Evolutionary conservation across 2,888 invertebrate species (phyloP).

Genomic region (Lepidochitona cinerea): DNA sequence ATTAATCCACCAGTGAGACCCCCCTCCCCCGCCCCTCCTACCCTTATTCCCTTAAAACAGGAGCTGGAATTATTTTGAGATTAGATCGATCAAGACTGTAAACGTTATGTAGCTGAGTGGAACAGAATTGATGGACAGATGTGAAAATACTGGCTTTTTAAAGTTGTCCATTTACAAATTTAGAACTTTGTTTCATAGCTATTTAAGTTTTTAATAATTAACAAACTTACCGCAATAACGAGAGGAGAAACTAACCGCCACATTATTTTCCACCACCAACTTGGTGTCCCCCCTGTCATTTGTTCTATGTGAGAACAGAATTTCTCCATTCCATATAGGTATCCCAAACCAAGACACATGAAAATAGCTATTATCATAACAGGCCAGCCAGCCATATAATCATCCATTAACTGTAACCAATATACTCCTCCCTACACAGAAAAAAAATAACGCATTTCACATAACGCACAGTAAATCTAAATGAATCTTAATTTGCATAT

Average conservation of each 20-base stretch:
- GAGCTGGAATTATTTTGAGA: too few species aligned
- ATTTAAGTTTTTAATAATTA: not conserved
- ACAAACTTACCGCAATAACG: constrained; percentile 53
- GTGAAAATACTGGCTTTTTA: too few species aligned
- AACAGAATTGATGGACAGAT: too few species aligned
- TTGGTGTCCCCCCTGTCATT: constrained; percentile 54
- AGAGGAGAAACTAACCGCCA: constrained; percentile 57
- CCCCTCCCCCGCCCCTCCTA: too few species aligned
- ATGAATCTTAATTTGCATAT: too few species aligned
- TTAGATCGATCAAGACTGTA: too few species aligned
- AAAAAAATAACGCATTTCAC: too few species aligned
- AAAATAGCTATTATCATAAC: constrained; percentile 55
- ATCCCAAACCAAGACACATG: constrained; percentile 55
- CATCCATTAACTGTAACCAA: constrained; percentile 60
- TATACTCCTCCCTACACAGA: constrained; percentile 64
- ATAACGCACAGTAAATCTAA: too few species aligned
- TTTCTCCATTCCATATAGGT: constrained; percentile 57
- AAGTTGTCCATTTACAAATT: too few species aligned
- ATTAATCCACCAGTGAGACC: too few species aligned
- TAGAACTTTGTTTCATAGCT: not conserved
- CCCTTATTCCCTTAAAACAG: too few species aligned
- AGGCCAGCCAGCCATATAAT: constrained; percentile 58
- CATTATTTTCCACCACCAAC: constrained; percentile 56
- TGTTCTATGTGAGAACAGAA: constrained; percentile 56
- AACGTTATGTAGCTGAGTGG: too few species aligned